A percentile compares a stretch with the other conserved stretches of the same genome.
Evolutionary conservation across 1,140 invertebrate species (phyloP).

Genomic region (Drosophila azteca): DNA sequence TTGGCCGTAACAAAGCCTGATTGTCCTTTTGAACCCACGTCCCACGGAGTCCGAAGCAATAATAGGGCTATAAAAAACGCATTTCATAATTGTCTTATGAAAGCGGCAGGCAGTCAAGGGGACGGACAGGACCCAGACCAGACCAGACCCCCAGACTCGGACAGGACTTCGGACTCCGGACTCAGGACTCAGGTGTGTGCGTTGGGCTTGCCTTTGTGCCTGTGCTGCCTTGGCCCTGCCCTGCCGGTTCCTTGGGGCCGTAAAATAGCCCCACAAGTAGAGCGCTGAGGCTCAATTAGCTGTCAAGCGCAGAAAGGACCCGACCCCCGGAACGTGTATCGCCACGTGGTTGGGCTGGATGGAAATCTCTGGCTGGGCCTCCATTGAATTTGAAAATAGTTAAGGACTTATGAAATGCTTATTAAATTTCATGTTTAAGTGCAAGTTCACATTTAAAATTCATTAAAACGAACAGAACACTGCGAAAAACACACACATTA

Average conservation of each 20-base stretch:
- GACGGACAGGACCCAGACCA: slow-evolving; percentile 7
- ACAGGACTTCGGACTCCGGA: slow-evolving; percentile 1
- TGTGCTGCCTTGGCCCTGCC: too few species aligned
- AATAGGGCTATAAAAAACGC: slow-evolving; percentile 76
- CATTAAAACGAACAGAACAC: slow-evolving; percentile 63
- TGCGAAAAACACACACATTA: slow-evolving; percentile 41
- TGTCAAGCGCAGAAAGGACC: slow-evolving; percentile 56
- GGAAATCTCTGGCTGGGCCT: slow-evolving; percentile 11
- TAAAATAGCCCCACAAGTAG: slow-evolving; percentile 66
- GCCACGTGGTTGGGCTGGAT: neutral
- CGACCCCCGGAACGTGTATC: slow-evolving; percentile 1
- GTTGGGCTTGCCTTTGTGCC: slow-evolving; percentile 49
- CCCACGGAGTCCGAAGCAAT: slow-evolving; percentile 29
- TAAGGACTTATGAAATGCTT: slow-evolving; percentile 50
- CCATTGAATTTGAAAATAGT: slow-evolving; percentile 59
- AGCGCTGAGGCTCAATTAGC: slow-evolving; percentile 63
- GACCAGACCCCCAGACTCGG: slow-evolving; percentile 2
- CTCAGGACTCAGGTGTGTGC: slow-evolving; percentile 45
- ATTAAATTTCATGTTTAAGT: slow-evolving; percentile 52
- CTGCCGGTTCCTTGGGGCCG: slow-evolving; percentile 31
- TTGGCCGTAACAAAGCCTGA: slow-evolving; percentile 50
- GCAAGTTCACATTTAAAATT: slow-evolving; percentile 66
- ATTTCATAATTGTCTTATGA: slow-evolving; percentile 78
- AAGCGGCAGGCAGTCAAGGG: slow-evolving; percentile 12
- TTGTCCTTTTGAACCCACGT: slow-evolving; percentile 10